Base-by-base conservation (phyloP, 2,888 invertebrate species). In the Drosophila antonietae region DNA sequence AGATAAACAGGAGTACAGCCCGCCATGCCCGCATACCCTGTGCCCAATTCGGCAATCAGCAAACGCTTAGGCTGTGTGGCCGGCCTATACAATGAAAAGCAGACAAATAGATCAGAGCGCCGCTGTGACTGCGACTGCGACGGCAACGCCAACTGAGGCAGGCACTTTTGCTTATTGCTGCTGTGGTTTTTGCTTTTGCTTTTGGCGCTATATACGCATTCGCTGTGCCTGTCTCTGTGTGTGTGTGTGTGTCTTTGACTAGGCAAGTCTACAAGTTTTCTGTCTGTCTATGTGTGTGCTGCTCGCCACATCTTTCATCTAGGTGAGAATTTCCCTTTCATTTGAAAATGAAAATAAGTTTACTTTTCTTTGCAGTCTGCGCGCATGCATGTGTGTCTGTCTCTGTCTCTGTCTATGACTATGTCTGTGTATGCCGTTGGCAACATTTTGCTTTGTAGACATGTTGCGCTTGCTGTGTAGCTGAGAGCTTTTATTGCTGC, bases 261-360 rank as follows among this genome's bases (percentile, higher is more conserved):
- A 44, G n/a, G 41, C 41, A 41, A 41, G 39, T 41, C 41, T 41
- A 41, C 41, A 41, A 41, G 44, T 44, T 44, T 44, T 52, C 52
- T 37, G 35, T 52, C 4, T 52, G 35, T 37, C 20, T 14, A 6
- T 28, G 33, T 39, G 47, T 61, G 55, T 52, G 53, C 28, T 61
- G 43, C 53, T 70, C 57, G 64, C 58, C 44, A 65, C 73, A 69
- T 83, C 80, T 73, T 80, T 73, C 81, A 81, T 82, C 87, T 86
- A 82, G 90, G 82, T 83, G 83, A 90, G 89, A 90, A 90, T 90
- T 90, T 90, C 90, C 91, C 90, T 90, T 90, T 90, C 90, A 90
- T 91, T 90, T 90, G 83, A 83, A 88, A 90, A 90, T 83, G 85
- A 91, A 91, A 91, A 90, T 91, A 87, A 84, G 83, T 90, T 91